Percentiles rank a stretch among this genome's conserved stretches.
Conservation (phyloP, 2,113 vertebrate genomes). For the Chionomys nivalis region DNA sequence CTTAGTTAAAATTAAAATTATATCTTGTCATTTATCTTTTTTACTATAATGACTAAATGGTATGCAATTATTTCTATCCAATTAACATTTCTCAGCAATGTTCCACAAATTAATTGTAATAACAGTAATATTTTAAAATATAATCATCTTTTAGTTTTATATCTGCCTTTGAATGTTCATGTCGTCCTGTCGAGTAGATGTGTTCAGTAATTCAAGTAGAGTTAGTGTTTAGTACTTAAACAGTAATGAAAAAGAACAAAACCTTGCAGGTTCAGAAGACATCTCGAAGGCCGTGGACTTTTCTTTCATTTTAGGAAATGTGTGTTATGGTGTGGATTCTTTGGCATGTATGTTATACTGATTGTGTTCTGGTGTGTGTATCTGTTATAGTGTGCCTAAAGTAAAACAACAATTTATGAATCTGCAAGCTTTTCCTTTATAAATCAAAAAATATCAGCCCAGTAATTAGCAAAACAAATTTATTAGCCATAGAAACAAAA, state of each 20-base stretch:
- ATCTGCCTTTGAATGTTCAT: background rate
- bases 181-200: background rate
- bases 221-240: background rate
- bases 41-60: background rate
- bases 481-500: background rate
- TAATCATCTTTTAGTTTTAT: background rate
- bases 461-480: background rate
- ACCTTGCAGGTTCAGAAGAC: background rate
- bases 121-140: background rate
- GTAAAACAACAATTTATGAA: background rate
- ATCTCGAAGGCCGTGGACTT: background rate
- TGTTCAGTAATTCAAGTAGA: background rate
- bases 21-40: background rate
- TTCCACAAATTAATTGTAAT: background rate
- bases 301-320: background rate
- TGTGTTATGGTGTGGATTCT: background rate
- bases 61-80: background rate
- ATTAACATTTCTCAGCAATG: constrained; percentile 6
- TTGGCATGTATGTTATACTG: background rate
- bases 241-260: background rate
- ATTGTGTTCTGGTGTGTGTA: background rate
- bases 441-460: background rate
- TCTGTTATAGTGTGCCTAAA: background rate
- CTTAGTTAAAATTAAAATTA: background rate
- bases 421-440: background rate